Evolutionary conservation across 2,797 vertebrate species (phyloP).

Genomic region (Sphaeramia orbicularis): DNA sequence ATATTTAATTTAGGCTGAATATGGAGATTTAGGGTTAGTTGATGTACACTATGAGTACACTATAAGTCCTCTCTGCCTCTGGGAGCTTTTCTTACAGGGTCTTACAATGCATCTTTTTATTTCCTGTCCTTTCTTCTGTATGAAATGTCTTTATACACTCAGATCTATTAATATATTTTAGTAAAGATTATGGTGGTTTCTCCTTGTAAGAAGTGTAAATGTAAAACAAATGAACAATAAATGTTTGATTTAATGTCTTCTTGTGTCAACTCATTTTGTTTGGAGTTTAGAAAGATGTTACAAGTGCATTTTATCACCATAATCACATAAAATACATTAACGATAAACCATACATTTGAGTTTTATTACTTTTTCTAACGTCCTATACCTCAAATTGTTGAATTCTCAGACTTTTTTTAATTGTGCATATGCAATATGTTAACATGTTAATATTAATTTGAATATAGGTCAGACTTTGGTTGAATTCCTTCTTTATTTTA

Average conservation of each 20-base stretch:
- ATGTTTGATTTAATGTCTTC: constrained; percentile 71
- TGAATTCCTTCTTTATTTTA: no score
- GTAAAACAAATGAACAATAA: constrained; percentile 82
- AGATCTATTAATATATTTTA: constrained; percentile 88
- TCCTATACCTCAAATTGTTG: neutral
- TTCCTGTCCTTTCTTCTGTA: constrained; percentile 73
- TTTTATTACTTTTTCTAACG: neutral
- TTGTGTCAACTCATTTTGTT: constrained; percentile 7
- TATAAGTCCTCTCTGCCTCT: constrained; percentile 60
- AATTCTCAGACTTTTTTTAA: no score
- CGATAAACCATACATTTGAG: neutral
- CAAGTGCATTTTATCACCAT: neutral
- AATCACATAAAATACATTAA: neutral
- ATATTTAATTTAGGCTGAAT: constrained; percentile 50
- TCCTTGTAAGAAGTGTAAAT: constrained; percentile 81
- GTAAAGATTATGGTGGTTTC: constrained; percentile 79
- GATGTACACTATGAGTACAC: constrained; percentile 35
- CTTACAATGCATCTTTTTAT: constrained; percentile 70
- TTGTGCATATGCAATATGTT: no score
- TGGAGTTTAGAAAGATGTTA: neutral
- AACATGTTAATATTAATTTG: no score
- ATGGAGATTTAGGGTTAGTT: constrained; percentile 47
- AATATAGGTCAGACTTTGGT: no score
- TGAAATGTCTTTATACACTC: constrained; percentile 81
- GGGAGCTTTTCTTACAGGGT: constrained; percentile 75